A percentile compares a stretch with the other conserved stretches of the same genome.
Evolutionary conservation across 1,140 invertebrate species (phyloP).

Genomic region (Proales similis): DNA sequence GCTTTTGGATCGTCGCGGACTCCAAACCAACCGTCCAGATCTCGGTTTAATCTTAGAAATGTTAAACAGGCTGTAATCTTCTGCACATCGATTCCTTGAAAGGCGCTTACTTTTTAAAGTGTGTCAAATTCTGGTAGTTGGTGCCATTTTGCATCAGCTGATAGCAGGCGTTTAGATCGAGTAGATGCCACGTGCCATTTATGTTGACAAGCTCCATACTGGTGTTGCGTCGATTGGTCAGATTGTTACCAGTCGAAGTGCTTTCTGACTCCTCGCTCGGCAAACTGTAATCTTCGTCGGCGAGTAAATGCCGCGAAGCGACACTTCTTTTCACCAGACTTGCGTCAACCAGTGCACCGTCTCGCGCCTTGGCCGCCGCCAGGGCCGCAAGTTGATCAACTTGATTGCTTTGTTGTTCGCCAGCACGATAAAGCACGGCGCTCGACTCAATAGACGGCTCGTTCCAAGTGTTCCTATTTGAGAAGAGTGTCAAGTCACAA

Average conservation of each 20-base stretch:
- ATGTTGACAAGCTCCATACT: slow-evolving; percentile 33
- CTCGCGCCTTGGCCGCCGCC: not conserved
- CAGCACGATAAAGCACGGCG: too few species aligned
- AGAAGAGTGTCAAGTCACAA: too few species aligned
- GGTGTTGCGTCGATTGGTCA: not conserved
- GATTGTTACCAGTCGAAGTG: not conserved
- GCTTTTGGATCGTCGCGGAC: not conserved
- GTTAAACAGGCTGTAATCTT: not conserved
- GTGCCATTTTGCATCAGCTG: not conserved
- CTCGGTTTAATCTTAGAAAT: slow-evolving; percentile 21
- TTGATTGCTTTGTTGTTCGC: slow-evolving; percentile 10
- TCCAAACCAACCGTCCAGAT: slow-evolving; percentile 6
- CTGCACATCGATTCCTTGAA: not conserved
- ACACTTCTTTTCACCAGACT: slow-evolving; percentile 6
- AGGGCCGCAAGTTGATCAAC: not conserved
- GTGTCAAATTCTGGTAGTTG: slow-evolving; percentile 15
- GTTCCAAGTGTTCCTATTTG: too few species aligned
- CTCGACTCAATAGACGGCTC: too few species aligned
- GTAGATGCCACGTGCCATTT: slow-evolving; percentile 36
- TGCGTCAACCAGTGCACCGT: slow-evolving; percentile 26
- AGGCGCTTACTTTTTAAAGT: slow-evolving; percentile 20
- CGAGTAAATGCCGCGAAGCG: not conserved
- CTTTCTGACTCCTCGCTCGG: not conserved
- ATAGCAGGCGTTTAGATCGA: slow-evolving; percentile 34
- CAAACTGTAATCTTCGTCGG: slow-evolving; percentile 13